Conservation (phyloP, 2,113 vertebrate genomes). For the Macrotis lagotis region DNA sequence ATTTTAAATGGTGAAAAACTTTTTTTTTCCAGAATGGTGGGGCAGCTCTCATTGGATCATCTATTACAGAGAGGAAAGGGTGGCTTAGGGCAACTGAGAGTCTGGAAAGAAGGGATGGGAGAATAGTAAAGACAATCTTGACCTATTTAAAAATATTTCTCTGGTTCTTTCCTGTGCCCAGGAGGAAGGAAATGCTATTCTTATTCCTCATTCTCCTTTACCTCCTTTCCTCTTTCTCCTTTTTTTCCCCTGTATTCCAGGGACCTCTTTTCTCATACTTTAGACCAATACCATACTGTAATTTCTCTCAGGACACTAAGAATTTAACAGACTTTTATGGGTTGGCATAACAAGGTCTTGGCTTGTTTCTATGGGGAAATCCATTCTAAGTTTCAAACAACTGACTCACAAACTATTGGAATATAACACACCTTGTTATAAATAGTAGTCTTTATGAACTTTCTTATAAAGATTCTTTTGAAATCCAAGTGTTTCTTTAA, state of each 20-base stretch:
- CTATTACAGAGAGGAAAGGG: background rate
- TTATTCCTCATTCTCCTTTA: background rate
- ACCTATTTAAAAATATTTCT: background rate
- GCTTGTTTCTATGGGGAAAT: background rate
- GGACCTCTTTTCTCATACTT: background rate
- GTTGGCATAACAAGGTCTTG: background rate
- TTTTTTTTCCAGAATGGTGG: background rate
- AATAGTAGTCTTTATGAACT: background rate
- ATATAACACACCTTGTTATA: background rate
- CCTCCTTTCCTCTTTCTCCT: background rate
- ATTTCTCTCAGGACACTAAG: background rate
- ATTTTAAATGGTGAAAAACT: background rate
- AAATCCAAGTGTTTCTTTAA: accelerated
- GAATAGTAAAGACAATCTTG: background rate
- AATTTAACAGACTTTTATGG: background rate
- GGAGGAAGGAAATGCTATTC: background rate
- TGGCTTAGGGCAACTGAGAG: background rate
- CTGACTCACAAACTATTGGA: background rate
- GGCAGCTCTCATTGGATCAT: background rate
- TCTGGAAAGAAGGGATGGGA: background rate
- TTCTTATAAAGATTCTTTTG: too few species aligned
- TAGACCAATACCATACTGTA: background rate
- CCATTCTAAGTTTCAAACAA: background rate
- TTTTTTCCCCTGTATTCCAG: background rate
- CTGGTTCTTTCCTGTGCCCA: background rate